Evolutionary conservation across 1,140 invertebrate species (phyloP).

Genomic region (Euura saliciscinereae): DNA sequence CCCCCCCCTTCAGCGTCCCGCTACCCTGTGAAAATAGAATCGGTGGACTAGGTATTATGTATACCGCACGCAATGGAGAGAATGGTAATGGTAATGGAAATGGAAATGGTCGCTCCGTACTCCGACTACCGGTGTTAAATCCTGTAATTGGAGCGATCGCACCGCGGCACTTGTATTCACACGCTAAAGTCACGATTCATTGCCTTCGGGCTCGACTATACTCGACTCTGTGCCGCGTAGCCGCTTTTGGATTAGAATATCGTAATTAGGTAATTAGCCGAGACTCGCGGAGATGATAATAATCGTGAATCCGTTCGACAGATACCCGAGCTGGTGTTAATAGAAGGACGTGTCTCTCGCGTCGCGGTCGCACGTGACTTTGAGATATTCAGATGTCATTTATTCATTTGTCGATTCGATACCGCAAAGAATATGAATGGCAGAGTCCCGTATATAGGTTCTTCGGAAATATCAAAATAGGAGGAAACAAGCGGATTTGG

Average conservation of each 20-base stretch:
- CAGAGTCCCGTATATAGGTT: too few relatives aligned
- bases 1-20: too few relatives aligned
- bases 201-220: too few relatives aligned
- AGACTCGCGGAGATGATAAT: not conserved
- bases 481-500: too few relatives aligned
- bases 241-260: not conserved
- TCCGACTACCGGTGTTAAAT: not conserved
- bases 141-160: slow-evolving; percentile 49
- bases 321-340: too few relatives aligned
- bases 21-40: too few relatives aligned
- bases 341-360: not conserved
- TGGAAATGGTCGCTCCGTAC: too few relatives aligned
- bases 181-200: slow-evolving; percentile 44
- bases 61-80: too few relatives aligned
- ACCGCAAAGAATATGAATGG: too few relatives aligned
- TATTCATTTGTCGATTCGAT: not conserved
- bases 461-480: too few relatives aligned
- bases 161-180: slow-evolving; percentile 46
- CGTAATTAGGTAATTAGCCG: not conserved
- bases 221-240: not conserved
- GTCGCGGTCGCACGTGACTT: not conserved
- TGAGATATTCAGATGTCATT: not conserved
- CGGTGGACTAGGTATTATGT: too few relatives aligned
- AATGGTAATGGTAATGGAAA: not conserved
- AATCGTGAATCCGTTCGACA: not conserved